These are phyloP conservation scores for Anarhynchus alexandrinus DNA, from an alignment of 2,113 vertebrate genomes.

Conservation along the genomic window DNA sequence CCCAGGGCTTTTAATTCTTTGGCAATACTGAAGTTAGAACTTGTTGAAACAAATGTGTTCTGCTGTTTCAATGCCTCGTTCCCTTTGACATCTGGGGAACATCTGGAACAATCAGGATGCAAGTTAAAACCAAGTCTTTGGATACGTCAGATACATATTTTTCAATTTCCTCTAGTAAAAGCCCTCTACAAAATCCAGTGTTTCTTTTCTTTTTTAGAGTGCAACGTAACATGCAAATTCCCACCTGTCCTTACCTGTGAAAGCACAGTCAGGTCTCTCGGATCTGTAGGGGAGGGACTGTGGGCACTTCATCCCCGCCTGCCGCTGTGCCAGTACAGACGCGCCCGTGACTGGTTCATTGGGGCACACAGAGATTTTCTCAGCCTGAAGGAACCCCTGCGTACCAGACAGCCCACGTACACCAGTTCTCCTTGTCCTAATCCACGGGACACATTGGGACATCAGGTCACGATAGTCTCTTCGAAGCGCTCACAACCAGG, in stretches of 20 bases:
- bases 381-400: neutral
- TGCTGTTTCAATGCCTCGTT: neutral
- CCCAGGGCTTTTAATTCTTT: neutral
- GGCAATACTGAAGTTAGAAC: neutral
- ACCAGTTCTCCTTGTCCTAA: neutral
- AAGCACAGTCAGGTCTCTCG: neutral
- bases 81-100: slow-evolving; percentile 55
- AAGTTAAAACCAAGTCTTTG: slow-evolving; percentile 34
- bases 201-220: neutral
- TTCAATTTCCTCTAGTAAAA: slow-evolving; percentile 51
- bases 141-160: slow-evolving; percentile 49
- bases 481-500: neutral
- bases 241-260: neutral
- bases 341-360: rapidly evolving
- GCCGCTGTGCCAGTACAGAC: rapidly evolving
- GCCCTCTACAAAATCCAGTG: neutral
- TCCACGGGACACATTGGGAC: rapidly evolving
- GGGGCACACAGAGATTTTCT: neutral
- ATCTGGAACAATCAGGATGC: slow-evolving; percentile 43
- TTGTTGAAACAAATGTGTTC: neutral
- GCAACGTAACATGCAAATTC: neutral
- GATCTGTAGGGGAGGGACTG: rapidly evolving
- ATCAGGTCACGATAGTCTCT: rapidly evolving
- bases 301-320: rapidly evolving
- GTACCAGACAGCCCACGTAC: rapidly evolving